Conservation (phyloP, 2,113 vertebrate species). For the Phyllopteryx taeniolatus region DNA sequence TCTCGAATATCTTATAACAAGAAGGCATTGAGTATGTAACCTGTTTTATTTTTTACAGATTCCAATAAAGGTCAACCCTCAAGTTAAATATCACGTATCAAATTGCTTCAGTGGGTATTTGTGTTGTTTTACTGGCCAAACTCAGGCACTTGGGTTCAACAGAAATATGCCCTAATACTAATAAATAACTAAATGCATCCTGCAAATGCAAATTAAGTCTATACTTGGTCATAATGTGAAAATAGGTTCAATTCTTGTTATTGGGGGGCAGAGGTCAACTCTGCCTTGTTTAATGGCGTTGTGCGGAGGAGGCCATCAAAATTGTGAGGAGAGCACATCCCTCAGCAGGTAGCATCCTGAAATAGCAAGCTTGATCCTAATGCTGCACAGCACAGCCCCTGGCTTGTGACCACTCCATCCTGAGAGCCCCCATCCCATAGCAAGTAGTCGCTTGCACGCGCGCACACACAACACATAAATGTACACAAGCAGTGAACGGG, state of each 20-base stretch:
- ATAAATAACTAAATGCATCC: not conserved
- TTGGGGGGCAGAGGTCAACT: slow-evolving; percentile 24
- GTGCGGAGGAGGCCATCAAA: slow-evolving; percentile 53
- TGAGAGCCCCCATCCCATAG: slow-evolving; percentile 56
- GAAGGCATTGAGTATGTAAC: not conserved
- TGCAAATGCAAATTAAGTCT: not conserved
- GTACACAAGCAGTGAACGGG: slow-evolving; percentile 9
- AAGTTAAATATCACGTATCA: not conserved
- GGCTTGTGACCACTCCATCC: slow-evolving; percentile 60
- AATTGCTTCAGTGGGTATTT: not conserved
- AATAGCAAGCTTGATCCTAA: slow-evolving; percentile 76
- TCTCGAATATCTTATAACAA: not conserved
- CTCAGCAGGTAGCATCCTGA: slow-evolving; percentile 69
- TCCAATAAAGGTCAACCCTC: slow-evolving; percentile 8
- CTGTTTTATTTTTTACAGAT: not conserved
- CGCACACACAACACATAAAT: slow-evolving; percentile 14
- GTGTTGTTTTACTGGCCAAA: not conserved
- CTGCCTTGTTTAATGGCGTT: slow-evolving; percentile 52
- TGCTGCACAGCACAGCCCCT: slow-evolving; percentile 65
- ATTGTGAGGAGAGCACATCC: slow-evolving; percentile 60
- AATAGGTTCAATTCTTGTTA: slow-evolving; percentile 10
- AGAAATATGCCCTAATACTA: not conserved
- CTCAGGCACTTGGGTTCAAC: not conserved
- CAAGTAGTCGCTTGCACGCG: slow-evolving; percentile 35
- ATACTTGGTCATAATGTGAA: slow-evolving; percentile 19